These are phyloP conservation scores for Sminthopsis crassicaudata DNA, from an alignment of 2,113 vertebrate species.

Conservation along the genomic window DNA sequence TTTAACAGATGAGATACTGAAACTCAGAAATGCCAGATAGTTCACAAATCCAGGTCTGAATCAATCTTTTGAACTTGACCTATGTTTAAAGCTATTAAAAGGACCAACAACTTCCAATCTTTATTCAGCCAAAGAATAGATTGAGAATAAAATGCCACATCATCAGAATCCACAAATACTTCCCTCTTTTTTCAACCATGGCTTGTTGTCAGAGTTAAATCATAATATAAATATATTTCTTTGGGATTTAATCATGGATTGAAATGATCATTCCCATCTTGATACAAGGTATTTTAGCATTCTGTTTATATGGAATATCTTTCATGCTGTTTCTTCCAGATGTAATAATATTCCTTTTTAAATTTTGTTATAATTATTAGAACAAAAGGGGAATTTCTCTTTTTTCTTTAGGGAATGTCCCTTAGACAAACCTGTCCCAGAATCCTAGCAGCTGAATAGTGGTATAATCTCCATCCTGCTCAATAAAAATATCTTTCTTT, in stretches of 20 bases:
- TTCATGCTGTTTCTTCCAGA: not conserved
- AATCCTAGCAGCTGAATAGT: not conserved
- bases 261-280: not conserved
- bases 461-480: not conserved
- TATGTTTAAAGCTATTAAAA: not conserved
- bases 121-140: not conserved
- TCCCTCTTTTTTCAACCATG: constrained; percentile 15
- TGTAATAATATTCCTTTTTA: not conserved
- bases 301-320: not conserved
- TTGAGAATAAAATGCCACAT: not conserved
- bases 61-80: not conserved
- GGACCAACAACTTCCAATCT: not conserved
- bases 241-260: not conserved
- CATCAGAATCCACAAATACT: not conserved
- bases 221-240: not conserved
- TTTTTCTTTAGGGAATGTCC: not conserved
- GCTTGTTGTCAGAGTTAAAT: constrained; percentile 80
- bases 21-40: not conserved
- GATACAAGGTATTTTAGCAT: not conserved
- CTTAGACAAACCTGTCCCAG: not conserved
- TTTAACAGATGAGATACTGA: not conserved
- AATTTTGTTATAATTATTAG: not conserved
- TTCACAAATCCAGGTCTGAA: not conserved
- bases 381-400: not conserved
- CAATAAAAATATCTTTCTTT: not conserved